Evolutionary conservation across 2,888 invertebrate species (phyloP).

Genomic region (Ennomos erosarius): DNA sequence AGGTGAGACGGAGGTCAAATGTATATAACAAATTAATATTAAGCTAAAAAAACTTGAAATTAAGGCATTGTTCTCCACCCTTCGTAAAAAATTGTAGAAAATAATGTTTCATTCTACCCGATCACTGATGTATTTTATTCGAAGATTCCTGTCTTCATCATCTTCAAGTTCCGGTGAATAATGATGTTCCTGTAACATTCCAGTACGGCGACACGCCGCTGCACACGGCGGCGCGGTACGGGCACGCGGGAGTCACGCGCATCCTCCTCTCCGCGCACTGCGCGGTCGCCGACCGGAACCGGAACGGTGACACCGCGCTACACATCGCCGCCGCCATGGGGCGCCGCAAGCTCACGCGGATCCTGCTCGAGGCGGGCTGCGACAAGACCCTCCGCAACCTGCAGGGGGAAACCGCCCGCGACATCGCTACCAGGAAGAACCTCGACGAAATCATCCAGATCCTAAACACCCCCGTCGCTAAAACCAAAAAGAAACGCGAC

Average conservation of each 20-base stretch:
- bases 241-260: slow-evolving; percentile 97
- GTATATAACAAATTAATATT: no score
- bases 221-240: slow-evolving; percentile 97
- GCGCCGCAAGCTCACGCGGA: slow-evolving; percentile 94
- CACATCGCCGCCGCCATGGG: slow-evolving; percentile 98
- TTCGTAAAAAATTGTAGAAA: no score
- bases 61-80: no score
- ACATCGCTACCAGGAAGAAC: slow-evolving; percentile 95
- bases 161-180: no score
- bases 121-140: no score
- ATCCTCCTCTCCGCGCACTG: slow-evolving; percentile 96
- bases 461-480: slow-evolving; percentile 84
- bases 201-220: slow-evolving; percentile 98
- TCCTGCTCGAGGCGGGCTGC: slow-evolving; percentile 94
- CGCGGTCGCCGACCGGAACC: slow-evolving; percentile 94
- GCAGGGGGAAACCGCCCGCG: slow-evolving; percentile 95
- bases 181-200: background rate
- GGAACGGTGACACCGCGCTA: slow-evolving; percentile 97
- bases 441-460: slow-evolving; percentile 93
- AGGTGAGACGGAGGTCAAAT: no score
- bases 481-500: slow-evolving; percentile 76
- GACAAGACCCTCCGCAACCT: slow-evolving; percentile 89
- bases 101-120: no score
- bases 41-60: no score
- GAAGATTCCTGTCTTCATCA: no score